A percentile compares a stretch with the other conserved stretches of the same genome.
Conservation (phyloP, 2,113 vertebrate genomes). For the Chloropsis hardwickii region DNA sequence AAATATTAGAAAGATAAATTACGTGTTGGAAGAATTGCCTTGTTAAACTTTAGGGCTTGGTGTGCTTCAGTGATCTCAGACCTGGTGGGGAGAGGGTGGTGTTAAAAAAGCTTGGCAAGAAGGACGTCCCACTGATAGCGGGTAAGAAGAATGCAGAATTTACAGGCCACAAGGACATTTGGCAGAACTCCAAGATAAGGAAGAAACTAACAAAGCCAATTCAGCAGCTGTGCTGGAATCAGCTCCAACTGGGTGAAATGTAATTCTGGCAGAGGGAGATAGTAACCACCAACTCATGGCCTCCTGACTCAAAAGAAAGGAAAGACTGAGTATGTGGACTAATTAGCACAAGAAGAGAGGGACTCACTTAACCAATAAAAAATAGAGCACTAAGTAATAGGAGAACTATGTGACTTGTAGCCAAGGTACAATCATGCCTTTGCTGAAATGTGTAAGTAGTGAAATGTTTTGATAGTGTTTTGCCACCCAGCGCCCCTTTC, state of each 20-base stretch:
- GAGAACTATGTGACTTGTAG: not conserved
- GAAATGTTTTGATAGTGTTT: not conserved
- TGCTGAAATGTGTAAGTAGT: not conserved
- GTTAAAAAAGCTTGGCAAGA: not conserved
- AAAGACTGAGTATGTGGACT: not conserved
- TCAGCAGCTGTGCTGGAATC: not conserved
- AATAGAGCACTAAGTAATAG: not conserved
- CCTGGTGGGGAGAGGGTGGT: too few relatives aligned
- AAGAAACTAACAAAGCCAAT: not conserved
- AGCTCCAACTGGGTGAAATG: not conserved
- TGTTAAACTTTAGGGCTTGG: not conserved
- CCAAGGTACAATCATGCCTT: not conserved
- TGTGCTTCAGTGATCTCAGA: not conserved
- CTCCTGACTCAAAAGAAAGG: not conserved
- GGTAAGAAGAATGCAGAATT: not conserved
- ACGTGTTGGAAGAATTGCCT: not conserved
- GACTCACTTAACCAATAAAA: not conserved
- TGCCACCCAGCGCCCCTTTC: not conserved
- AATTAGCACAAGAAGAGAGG: not conserved
- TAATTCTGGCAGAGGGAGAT: not conserved
- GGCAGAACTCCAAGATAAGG: not conserved
- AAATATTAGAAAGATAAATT: not conserved
- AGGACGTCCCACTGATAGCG: not conserved
- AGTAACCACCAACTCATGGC: not conserved
- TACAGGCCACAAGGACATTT: not conserved